Conservation (phyloP, 2,113 vertebrate species). For the Pangasianodon hypophthalmus region DNA sequence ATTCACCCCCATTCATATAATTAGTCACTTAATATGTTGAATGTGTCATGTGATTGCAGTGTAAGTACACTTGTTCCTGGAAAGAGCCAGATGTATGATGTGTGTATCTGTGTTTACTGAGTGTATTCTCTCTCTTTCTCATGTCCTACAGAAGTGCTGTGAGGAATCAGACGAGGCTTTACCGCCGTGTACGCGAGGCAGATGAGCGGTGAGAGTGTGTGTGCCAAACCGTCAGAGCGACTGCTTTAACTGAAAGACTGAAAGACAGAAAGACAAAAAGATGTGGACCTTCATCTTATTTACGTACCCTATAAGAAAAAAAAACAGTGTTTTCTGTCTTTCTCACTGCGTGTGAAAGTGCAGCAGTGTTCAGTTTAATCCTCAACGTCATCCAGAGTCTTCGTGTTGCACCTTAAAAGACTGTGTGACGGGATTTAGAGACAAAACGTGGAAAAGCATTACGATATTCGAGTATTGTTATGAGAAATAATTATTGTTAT, state of each 20-base stretch:
- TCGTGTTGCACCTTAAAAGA: conserved; percentile 88
- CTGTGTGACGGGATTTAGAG: conserved; percentile 72
- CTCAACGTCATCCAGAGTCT: conserved; percentile 65
- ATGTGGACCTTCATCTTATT: conserved; percentile 48
- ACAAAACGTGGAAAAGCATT: conserved; percentile 63
- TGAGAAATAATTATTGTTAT: conserved; percentile 64
- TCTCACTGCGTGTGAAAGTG: conserved; percentile 65
- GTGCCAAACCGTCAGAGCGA: conserved; percentile 66
- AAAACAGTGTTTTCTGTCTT: conserved; percentile 63
- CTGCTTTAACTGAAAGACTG: conserved; percentile 50
- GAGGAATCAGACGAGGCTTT: conserved; percentile 47
- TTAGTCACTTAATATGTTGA: too few species aligned
- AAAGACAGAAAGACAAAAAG: conserved; percentile 47
- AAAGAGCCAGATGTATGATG: not conserved
- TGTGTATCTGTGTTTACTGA: not conserved
- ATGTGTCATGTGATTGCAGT: too few species aligned
- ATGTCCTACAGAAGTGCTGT: conserved; percentile 72
- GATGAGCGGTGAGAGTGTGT: conserved; percentile 36
- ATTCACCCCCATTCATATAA: too few species aligned
- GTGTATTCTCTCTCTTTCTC: not conserved
- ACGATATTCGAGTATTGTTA: conserved; percentile 68
- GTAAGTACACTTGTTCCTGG: too few species aligned
- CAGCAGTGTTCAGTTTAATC: conserved; percentile 65
- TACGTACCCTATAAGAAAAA: conserved; percentile 22
- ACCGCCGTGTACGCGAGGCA: not conserved